Conservation (phyloP, 2,888 invertebrate genomes). For the Amaurobius ferox region DNA sequence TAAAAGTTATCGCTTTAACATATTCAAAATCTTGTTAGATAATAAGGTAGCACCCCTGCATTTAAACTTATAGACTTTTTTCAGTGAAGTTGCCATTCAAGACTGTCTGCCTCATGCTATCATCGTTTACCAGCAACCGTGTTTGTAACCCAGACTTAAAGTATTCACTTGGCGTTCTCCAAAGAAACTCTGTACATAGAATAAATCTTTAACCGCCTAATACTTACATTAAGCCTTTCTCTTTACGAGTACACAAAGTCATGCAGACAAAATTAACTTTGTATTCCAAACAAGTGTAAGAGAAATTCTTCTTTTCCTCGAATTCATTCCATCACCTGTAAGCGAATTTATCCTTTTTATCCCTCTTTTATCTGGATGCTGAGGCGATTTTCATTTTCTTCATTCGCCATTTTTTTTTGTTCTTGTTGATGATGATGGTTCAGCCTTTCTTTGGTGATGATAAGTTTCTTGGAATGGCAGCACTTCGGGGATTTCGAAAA, state of each 20-base stretch:
- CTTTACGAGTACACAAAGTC: background rate
- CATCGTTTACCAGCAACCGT: background rate
- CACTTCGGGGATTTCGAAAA: slow-evolving; percentile 19
- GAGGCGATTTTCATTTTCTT: slow-evolving; percentile 14
- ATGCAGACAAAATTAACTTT: slow-evolving; percentile 10
- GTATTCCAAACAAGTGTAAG: slow-evolving; percentile 16
- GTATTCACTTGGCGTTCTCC: background rate
- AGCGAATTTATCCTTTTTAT: slow-evolving; percentile 25
- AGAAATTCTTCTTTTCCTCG: slow-evolving; percentile 8
- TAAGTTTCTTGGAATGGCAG: slow-evolving; percentile 27
- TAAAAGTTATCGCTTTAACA: too few relatives aligned
- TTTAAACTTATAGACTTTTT: too few relatives aligned
- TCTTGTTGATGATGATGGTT: slow-evolving; percentile 11
- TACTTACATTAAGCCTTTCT: slow-evolving; percentile 5
- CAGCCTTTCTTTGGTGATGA: slow-evolving; percentile 1
- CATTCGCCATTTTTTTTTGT: slow-evolving; percentile 6
- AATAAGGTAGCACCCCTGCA: too few relatives aligned
- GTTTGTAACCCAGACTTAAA: background rate
- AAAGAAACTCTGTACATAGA: background rate
- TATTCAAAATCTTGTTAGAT: too few relatives aligned
- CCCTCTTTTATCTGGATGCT: slow-evolving; percentile 11
- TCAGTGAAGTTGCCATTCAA: background rate
- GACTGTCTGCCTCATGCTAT: background rate
- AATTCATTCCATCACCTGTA: slow-evolving; percentile 27
- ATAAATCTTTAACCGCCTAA: slow-evolving; percentile 2